A percentile compares a stretch with the other conserved stretches of the same genome.
These are phyloP conservation scores for Idaea straminata DNA, from an alignment of 2,888 invertebrate species.

Conservation along the genomic window DNA sequence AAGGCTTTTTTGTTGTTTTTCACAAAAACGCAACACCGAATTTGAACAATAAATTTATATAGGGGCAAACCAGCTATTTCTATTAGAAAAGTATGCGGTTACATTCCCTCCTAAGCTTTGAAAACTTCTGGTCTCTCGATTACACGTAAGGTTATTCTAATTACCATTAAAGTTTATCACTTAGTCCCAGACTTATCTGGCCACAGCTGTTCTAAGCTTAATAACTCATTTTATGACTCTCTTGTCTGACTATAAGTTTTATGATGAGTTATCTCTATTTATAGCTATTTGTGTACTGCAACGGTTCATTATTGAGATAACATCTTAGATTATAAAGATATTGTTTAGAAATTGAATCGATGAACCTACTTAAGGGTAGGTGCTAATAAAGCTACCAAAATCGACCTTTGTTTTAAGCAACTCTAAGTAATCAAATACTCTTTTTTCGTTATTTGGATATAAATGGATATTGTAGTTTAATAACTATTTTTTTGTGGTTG, in stretches of 20 bases:
- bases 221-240: constrained; percentile 46
- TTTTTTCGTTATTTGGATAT: too few relatives aligned
- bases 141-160: constrained; percentile 23
- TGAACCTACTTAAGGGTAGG: too few relatives aligned
- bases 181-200: constrained; percentile 29
- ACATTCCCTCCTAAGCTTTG: background rate
- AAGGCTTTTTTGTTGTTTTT: too few relatives aligned
- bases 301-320: background rate
- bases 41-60: too few relatives aligned
- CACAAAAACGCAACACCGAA: too few relatives aligned
- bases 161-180: constrained; percentile 38
- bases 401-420: too few relatives aligned
- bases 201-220: constrained; percentile 45
- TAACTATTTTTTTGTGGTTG: too few relatives aligned
- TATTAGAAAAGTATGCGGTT: background rate
- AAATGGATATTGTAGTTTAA: too few relatives aligned
- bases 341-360: background rate
- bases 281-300: background rate
- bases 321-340: background rate
- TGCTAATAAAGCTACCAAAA: too few relatives aligned
- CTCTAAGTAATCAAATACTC: too few relatives aligned
- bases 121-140: background rate
- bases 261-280: constrained; percentile 8
- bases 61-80: too few relatives aligned
- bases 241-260: constrained; percentile 35